Evolutionary conservation across 2,113 vertebrate genomes (phyloP).

Genomic region (Spermophilus dauricus): DNA sequence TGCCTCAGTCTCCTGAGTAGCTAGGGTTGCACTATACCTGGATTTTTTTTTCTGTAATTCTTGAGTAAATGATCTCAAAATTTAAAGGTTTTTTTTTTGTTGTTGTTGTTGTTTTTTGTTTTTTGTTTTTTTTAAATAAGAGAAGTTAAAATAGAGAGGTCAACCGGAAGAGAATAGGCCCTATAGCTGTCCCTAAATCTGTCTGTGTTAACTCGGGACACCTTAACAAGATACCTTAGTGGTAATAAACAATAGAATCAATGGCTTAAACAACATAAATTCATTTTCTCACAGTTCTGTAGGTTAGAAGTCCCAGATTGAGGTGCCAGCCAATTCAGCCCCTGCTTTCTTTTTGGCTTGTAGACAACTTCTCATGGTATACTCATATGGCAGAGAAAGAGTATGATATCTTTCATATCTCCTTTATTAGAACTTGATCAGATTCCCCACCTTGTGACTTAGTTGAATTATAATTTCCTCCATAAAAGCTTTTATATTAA

Average conservation of each 20-base stretch:
- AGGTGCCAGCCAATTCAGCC: neutral
- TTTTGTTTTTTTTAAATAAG: neutral
- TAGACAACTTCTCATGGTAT: neutral
- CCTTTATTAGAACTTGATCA: neutral
- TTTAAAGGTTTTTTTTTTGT: neutral
- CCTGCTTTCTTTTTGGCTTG: neutral
- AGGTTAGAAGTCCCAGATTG: neutral
- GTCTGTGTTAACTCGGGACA: neutral
- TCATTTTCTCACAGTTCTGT: neutral
- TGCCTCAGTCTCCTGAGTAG: neutral
- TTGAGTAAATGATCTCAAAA: slow-evolving; percentile 30
- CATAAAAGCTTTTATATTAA: neutral
- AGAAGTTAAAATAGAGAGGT: neutral
- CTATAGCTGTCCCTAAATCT: no score
- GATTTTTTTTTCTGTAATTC: neutral
- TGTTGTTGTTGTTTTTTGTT: neutral
- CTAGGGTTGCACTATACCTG: neutral
- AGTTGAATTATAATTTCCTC: neutral
- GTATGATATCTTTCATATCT: neutral
- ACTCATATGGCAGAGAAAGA: neutral
- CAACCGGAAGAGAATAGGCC: no score
- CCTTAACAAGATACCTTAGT: neutral
- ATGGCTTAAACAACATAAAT: neutral
- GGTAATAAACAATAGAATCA: neutral
- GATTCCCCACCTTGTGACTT: neutral